These are phyloP conservation scores for Sebastes matsubarae DNA, from an alignment of 2,797 vertebrate species.

Conservation along the genomic window DNA sequence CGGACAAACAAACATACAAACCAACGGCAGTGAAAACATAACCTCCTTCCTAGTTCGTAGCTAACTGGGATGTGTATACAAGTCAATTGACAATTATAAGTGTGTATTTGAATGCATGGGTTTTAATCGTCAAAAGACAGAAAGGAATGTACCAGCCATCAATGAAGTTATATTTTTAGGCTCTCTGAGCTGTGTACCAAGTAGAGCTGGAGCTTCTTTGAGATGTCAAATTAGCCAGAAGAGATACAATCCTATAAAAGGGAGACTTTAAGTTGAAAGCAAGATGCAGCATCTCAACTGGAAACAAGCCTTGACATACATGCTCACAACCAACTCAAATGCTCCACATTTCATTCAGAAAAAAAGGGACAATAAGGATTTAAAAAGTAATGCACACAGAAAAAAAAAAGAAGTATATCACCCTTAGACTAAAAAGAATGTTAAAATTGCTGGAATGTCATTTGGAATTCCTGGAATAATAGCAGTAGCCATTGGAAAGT, in stretches of 20 bases:
- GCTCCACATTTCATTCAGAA: neutral
- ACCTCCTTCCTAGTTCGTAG: neutral
- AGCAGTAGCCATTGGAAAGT: constrained; percentile 8
- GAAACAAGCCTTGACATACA: neutral
- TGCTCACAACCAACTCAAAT: neutral
- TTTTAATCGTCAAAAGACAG: constrained; percentile 27
- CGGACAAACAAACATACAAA: too few relatives aligned
- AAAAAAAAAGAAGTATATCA: neutral
- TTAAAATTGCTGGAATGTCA: constrained; percentile 25
- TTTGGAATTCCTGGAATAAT: constrained; percentile 22
- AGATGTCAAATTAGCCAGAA: neutral
- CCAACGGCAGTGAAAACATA: too few relatives aligned
- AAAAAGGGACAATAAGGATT: neutral
- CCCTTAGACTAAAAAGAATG: constrained; percentile 11
- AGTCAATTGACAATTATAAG: neutral
- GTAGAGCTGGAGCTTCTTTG: neutral
- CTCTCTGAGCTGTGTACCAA: neutral
- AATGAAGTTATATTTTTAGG: constrained; percentile 59
- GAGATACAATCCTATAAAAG: neutral
- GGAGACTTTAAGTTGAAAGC: neutral
- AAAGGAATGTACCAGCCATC: constrained; percentile 78
- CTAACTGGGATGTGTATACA: constrained; percentile 12
- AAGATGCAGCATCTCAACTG: neutral
- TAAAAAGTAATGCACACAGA: neutral
- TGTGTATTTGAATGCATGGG: constrained; percentile 2